Conservation (phyloP, 1,140 invertebrate species). For the Laodelphax striatellus region DNA sequence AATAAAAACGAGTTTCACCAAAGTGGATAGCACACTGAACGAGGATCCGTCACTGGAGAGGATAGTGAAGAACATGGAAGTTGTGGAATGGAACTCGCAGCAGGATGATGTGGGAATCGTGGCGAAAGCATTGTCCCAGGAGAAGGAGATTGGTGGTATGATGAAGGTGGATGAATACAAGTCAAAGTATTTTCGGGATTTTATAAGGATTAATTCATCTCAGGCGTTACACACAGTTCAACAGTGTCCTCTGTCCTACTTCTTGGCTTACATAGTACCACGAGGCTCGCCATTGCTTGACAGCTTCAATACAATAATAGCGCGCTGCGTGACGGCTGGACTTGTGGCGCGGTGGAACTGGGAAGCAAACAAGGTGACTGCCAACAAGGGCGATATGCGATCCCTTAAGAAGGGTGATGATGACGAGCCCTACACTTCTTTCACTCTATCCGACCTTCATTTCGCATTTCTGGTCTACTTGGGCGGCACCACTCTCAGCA, state of each 20-base stretch:
- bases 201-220: constrained; percentile 1
- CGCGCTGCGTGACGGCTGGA: constrained; percentile 26
- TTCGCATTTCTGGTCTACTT: constrained; percentile 27
- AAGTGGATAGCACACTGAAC: constrained; percentile 17
- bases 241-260: constrained; percentile 31
- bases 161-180: neutral
- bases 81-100: constrained; percentile 11
- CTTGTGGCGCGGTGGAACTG: constrained; percentile 29
- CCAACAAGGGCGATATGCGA: neutral
- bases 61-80: neutral
- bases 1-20: constrained; percentile 18
- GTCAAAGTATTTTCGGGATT: neutral
- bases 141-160: constrained; percentile 13
- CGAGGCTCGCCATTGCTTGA: constrained; percentile 24
- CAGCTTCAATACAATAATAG: constrained; percentile 20
- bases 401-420: neutral
- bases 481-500: constrained; percentile 20
- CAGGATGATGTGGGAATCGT: constrained; percentile 19
- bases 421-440: constrained; percentile 19
- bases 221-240: constrained; percentile 28
- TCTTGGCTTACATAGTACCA: constrained; percentile 28
- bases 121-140: constrained; percentile 18
- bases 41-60: constrained; percentile 22
- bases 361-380: constrained; percentile 21
- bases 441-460: constrained; percentile 28